phyloP scores from a whole-genome alignment of 2,888 invertebrate genomes.

The Protonemura montana region DNA sequence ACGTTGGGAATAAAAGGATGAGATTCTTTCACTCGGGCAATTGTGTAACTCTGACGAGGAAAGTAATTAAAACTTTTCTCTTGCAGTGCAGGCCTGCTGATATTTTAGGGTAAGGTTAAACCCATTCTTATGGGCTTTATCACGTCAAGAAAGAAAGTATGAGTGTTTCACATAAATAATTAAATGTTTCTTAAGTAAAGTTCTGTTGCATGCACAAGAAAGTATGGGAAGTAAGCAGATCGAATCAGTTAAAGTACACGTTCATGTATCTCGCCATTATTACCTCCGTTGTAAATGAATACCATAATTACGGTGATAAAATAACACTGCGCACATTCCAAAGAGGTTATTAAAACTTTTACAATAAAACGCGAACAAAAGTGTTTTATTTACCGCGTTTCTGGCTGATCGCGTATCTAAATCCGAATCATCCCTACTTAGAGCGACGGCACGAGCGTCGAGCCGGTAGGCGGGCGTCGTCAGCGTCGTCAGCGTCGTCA shows the following conservation, averaged over 20 bases:
- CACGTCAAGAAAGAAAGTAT: neutral
- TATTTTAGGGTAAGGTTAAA: neutral
- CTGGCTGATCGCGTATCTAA: constrained; percentile 1
- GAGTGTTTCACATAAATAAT: neutral
- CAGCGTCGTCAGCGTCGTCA: neutral
- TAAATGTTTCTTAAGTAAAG: neutral
- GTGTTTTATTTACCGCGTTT: constrained; percentile 22
- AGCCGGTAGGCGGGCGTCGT: neutral
- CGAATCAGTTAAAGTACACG: neutral
- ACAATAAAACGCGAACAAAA: neutral
- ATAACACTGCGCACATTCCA: neutral
- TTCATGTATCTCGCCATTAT: neutral
- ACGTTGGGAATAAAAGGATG: neutral
- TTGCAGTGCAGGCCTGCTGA: neutral
- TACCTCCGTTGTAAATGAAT: neutral
- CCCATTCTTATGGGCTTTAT: neutral
- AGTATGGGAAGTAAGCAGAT: neutral
- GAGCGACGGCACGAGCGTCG: constrained; percentile 23
- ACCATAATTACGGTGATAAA: neutral
- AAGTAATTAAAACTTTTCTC: constrained; percentile 15
- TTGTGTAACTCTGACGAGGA: neutral
- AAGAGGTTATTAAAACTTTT: neutral
- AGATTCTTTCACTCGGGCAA: neutral
- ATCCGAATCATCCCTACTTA: constrained; percentile 25
- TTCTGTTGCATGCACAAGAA: neutral